Base-by-base conservation (phyloP, 2,888 invertebrate genomes). In the Rhaphigaster nebulosa region DNA sequence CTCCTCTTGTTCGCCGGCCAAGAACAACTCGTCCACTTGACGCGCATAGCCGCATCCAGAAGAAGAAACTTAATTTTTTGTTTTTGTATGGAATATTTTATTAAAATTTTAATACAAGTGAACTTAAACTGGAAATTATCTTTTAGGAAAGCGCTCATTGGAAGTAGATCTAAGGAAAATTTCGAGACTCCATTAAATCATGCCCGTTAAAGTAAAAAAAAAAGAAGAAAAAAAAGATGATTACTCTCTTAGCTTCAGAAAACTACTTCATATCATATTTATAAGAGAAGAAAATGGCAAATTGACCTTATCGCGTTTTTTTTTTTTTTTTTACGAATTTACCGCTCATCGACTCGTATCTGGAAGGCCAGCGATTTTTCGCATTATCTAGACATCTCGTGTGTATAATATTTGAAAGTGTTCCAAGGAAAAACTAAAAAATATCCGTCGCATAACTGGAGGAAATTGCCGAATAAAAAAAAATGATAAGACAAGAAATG, bases 371-470 rank as follows among this genome's bases (percentile, higher is more conserved):
- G 80, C 80, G 23, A 80, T 80, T 80, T 80, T n/a, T 45, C 41
- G 84, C 84, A 84, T 84, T 80, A 80, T 80, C 38, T 20, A 26
- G 26, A 38, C 45, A 84, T 50, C 84, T 13, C 41, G 12, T n/a
- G 18, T 84, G n/a, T 50, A 84, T 45, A 84, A 45, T 84, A 84
- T 45, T 84, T 84, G 84, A 84, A 84, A 84, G 84, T 84, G 45
- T 84, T 26, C n/a, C 45, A 15, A 0, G 23, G 45, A 84, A 84
- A 50, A 84, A 26, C 45, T 1, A 26, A 41, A 84, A 84, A 84
- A 45, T n/a, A 45, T 84, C 41, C n/a, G 15, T 6, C 26, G 38
- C 70, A 38, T 38, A 76, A 76, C 70, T 38, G 38, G 70, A 76
- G 70, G 38, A 76, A 76, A 76, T 76, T 76, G 70, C 34, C 70